phyloP scores from a whole-genome alignment of 2,888 invertebrate species.

The Luperina testacea region DNA sequence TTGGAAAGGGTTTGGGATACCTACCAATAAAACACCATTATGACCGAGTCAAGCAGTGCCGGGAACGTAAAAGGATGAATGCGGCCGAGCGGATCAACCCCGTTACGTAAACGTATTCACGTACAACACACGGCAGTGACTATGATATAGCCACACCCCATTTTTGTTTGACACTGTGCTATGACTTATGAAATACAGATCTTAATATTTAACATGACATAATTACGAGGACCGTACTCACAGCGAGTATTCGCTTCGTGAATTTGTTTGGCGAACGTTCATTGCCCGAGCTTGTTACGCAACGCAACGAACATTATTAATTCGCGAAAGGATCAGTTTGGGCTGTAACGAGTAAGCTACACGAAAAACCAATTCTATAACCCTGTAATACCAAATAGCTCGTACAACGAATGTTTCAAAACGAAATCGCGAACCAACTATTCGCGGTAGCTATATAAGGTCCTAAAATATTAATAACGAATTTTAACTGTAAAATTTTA shows the following conservation, averaged over 20 bases:
- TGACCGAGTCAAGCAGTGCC: no score
- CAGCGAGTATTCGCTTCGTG: neutral
- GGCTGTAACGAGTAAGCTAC: neutral
- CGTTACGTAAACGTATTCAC: no score
- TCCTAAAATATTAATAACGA: slow-evolving; percentile 8
- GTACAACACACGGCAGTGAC: no score
- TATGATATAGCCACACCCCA: no score
- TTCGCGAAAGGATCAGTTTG: neutral
- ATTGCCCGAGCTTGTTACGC: neutral
- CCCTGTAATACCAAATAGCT: neutral
- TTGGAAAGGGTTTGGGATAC: no score
- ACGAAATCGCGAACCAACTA: neutral
- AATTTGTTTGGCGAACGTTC: neutral
- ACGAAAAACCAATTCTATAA: no score
- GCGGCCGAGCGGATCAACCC: no score
- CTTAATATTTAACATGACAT: neutral
- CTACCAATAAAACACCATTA: no score
- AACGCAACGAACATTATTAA: neutral
- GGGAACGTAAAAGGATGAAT: no score
- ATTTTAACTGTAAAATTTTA: slow-evolving; percentile 14
- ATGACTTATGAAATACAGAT: neutral
- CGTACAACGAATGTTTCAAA: neutral
- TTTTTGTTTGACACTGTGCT: neutral
- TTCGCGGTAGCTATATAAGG: neutral
- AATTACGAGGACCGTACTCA: neutral